Conservation (phyloP, 2,113 vertebrate genomes). For the Odocoileus hemionus region DNA sequence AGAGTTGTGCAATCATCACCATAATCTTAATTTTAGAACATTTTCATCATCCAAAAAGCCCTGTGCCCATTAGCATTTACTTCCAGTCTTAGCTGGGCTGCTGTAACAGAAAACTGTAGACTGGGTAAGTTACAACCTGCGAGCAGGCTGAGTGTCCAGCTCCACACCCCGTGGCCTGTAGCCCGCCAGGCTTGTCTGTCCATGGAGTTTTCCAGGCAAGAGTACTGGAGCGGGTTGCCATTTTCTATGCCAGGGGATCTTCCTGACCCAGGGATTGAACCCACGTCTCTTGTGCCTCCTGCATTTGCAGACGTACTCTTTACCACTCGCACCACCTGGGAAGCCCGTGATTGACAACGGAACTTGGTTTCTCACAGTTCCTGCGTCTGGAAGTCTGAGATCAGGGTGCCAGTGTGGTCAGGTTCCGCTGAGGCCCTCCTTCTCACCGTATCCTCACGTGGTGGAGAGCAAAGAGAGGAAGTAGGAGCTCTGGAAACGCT, state of each 20-base stretch:
- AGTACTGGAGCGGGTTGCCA: not conserved
- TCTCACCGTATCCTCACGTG: not conserved
- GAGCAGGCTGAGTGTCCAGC: fast-evolving
- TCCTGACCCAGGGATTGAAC: not conserved
- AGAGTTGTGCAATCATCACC: not conserved
- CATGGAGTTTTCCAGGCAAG: not conserved
- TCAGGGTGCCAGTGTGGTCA: not conserved
- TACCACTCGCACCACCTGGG: fast-evolving
- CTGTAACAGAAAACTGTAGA: not conserved
- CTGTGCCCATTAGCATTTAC: not conserved
- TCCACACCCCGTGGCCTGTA: not conserved
- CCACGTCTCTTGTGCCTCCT: not conserved
- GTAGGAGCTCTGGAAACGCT: not conserved
- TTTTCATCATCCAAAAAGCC: not conserved
- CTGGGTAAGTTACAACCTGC: not conserved
- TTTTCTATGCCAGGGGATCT: not conserved
- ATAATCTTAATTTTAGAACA: not conserved
- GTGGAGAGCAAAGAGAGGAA: not conserved
- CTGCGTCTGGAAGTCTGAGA: not conserved
- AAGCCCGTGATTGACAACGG: not conserved
- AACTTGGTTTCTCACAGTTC: not conserved
- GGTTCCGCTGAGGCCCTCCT: not conserved
- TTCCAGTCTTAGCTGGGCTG: not conserved
- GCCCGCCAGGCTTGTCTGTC: not conserved
- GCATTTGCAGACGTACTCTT: not conserved